Evolutionary conservation across 1,140 invertebrate species (phyloP), one percentile per base, ranked within the genome.

Genomic region (Neodiprion pinetum): DNA sequence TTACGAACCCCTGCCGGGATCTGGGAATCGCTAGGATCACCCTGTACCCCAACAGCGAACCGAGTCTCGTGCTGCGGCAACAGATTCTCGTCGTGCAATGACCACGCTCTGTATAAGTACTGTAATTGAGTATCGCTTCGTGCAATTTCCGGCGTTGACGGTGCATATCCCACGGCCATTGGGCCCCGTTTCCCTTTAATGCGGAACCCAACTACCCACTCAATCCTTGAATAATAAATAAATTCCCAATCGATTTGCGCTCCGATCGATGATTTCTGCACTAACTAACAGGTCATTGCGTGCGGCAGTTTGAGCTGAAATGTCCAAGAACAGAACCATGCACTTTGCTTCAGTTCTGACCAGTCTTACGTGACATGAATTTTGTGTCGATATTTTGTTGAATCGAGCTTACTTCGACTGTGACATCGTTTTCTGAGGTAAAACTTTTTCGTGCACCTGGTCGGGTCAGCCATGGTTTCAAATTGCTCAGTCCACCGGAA

Each of bases 121-220:
- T 61, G 53, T 61, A 61, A 61, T 61, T 61, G 53, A 17, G 53
- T 61, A 61, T 61, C 53, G 53, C 53, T 61, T 61, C n/a, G 53
- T 12, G 5, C 53, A 61, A 61, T 61, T 61, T 61, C 53, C 53
- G 11, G 53, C n/a, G 53, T 61, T 61, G 53, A 61, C 53, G 53
- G 53, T 61, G 67, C 67, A 48, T 9, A 50, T 23, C 67, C 48
- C 73, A 69, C 67, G 67, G 73, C 61, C 48, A 23, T 70, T 47
- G 23, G 72, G 48, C 40, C 17, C 7, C 21, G 50, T 50, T 61
- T 47, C 65, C 12, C 70, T 14, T 21, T 28, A 48, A 21, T 49
- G 73, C 28, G 73, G 49, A 68, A 70, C 67, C 66, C 68, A 70
- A 70, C 70, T 65, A 74, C 71, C 49, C 71, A 48, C 72, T 12